These are phyloP conservation scores for Mastomys coucha DNA, from an alignment of 2,113 vertebrate genomes.

Conservation along the genomic window DNA sequence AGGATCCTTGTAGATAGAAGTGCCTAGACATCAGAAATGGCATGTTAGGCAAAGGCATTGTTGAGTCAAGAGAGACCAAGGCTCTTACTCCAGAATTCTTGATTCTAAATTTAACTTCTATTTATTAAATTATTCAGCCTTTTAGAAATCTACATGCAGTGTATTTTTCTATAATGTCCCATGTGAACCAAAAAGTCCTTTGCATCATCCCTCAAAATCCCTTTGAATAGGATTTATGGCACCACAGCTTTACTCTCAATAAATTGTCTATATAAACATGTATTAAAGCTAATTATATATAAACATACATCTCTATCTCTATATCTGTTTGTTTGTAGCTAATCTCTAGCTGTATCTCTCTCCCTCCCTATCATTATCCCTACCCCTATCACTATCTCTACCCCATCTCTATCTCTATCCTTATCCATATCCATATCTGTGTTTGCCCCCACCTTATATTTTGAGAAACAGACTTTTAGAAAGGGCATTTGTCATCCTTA, in stretches of 20 bases:
- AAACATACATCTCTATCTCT: neutral
- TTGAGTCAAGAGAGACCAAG: neutral
- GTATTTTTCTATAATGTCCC: neutral
- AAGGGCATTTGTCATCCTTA: neutral
- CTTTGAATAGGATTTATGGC: neutral
- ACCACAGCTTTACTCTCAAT: neutral
- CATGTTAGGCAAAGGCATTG: neutral
- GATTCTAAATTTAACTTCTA: slow-evolving; percentile 42
- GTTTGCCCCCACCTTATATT: neutral
- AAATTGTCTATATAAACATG: neutral
- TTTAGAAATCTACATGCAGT: neutral
- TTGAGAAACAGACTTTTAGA: neutral
- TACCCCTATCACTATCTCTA: too few species aligned
- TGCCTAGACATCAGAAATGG: neutral
- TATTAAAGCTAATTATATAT: neutral
- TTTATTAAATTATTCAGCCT: neutral
- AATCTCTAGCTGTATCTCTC: too few species aligned
- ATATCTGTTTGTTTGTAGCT: too few species aligned
- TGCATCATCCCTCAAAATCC: neutral
- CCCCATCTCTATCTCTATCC: too few species aligned
- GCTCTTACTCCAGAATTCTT: neutral
- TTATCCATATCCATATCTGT: too few species aligned
- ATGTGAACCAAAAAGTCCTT: neutral
- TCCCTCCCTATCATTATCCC: too few species aligned
- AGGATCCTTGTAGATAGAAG: neutral